Evolutionary conservation across 2,797 vertebrate genomes (phyloP), one percentile per base, ranked within the genome.

Genomic region (Urocyon cinereoargenteus): DNA sequence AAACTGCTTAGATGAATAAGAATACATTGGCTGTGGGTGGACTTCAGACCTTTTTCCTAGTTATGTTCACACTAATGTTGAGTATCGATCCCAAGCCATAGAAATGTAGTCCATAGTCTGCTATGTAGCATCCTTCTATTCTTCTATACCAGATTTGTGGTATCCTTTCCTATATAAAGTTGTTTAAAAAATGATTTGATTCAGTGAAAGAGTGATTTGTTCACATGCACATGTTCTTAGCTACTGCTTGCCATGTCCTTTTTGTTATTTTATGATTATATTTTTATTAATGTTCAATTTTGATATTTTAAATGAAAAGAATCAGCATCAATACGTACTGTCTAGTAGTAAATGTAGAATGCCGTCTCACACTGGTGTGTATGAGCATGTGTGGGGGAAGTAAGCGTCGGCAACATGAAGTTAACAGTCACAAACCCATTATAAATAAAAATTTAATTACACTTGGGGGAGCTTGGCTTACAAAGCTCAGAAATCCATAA

Each of bases 381-480:
- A 18, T 75, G 68, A 85, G 85, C 82, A 59, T 88, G 90, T 72
- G 90, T 70, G 79, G 85, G 68, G 96, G 53, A 40, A 79, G 94
- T 79, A 97, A 96, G 97, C 98, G 96, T 90, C 98, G 87, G 97
- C 97, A 98, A 98, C 97, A 96, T 59, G 1, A 98, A 98, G 98
- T 98, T 98, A 98, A 97, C 98, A 98, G 98, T 98, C 98, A 97
- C 97, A 98, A 97, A 97, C 97, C 98, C 98, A 97, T 99, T 99
- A 98, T 98, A 98, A 99, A 99, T 99, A 99, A 99, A 99, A 99
- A 98, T 98, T 97, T 98, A 98, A 99, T 99, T 99, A 98, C 98
- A 98, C 98, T 97, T 98, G 97, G 93, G 98, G 98, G 98, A 99
- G 97, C 98, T 98, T 98, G 97, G 97, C 98, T 98, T 98, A 97